Conservation (phyloP, 2,888 invertebrate genomes). For the Meta bourneti region DNA sequence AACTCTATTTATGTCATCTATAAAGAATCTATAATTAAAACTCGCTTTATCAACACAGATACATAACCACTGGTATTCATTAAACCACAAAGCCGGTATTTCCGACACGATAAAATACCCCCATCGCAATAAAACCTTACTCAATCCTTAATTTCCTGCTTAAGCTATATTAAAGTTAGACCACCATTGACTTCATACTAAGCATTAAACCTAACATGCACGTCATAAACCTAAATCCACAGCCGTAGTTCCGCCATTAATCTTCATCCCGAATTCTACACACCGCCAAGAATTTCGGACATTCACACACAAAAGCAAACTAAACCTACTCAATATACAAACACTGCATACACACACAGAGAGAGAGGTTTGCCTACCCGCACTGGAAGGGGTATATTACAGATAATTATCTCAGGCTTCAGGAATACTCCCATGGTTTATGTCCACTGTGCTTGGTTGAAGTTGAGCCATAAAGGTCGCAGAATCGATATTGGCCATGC, state of each 20-base stretch:
- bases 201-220: not conserved
- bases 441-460: not conserved
- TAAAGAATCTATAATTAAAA: no score
- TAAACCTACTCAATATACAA: not conserved
- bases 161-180: not conserved
- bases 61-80: not conserved
- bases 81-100: not conserved
- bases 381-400: not conserved
- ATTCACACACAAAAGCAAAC: not conserved
- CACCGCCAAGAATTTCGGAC: not conserved
- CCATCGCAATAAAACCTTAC: not conserved
- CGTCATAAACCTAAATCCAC: constrained; percentile 13
- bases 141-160: not conserved
- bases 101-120: not conserved
- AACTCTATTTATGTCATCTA: no score
- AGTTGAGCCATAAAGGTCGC: constrained; percentile 6
- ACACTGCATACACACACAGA: not conserved
- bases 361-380: not conserved
- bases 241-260: not conserved
- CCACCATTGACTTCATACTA: no score
- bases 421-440: not conserved
- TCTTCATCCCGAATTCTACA: not conserved
- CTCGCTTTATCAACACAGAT: not conserved
- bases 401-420: not conserved
- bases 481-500: not conserved